Evolutionary conservation across 2,113 vertebrate species (phyloP), one percentile per base, ranked within the genome.

Genomic region (Nibea coibor): DNA sequence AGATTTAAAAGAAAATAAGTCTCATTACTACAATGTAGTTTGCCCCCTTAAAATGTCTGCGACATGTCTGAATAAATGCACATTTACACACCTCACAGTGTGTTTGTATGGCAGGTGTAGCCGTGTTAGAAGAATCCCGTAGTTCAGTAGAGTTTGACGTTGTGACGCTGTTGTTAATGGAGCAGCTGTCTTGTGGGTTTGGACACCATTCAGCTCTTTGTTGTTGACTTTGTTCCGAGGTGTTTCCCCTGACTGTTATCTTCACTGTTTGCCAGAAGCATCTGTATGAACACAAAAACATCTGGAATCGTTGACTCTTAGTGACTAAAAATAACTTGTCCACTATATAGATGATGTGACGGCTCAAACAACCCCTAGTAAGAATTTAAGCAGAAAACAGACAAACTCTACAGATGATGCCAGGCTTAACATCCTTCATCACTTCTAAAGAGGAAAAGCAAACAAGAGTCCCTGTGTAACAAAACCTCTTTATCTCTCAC

Each of bases 371-470:
- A 10, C 35, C 56, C 35, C 4, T 1, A 14, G 48, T 51, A 45
- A 72, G 12, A 22, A 66, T 63, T 26, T 12, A 12, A 43, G 24
- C 14, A 48, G 16, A 43, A 79, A 45, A 12, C 69, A 31, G 65
- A 19, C 17, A 43, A 24, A 50, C 43, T 17, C 19, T 80, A n/a
- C n/a, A n/a, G n/a, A n/a, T n/a, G n/a, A n/a, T n/a, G n/a, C n/a
- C n/a, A n/a, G n/a, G n/a, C n/a, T n/a, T n/a, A 64, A 68, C 20
- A 20, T 75, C 76, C 54, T 69, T 88, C 77, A 87, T 66, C 66
- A 78, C 65, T 47, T 77, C 54, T 65, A 8, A 72, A 73, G 78
- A 64, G 39, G 50, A 84, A 84, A 89, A 73, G 62, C 22, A 83
- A 83, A 87, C 67, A 74, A 19, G 11, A 12, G 56, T 64, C 69